Evolutionary conservation across 2,888 invertebrate genomes (phyloP), one percentile per base, ranked within the genome.

Genomic region (Willowsia nigromaculata): DNA sequence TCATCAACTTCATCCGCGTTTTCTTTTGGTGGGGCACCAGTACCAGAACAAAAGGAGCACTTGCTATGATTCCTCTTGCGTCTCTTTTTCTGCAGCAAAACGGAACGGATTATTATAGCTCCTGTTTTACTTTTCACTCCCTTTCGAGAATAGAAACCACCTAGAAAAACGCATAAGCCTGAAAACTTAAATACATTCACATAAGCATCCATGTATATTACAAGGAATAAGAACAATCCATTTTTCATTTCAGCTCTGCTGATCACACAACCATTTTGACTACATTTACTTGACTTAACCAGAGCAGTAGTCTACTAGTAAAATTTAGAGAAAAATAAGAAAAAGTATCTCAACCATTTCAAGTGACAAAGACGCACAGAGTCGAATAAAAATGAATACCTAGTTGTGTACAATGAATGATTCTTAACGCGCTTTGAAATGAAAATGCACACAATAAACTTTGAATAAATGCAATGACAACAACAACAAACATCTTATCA

Each of bases 221-320:
- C 43, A 18, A 59, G 59, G 27, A 30, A 25, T 4, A 83, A 53
- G 18, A 80, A 86, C 65, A 85, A 85, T 85, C 33, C 85, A 85
- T 85, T 87, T 71, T 68, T 87, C 86, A 87, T 87, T 87, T 87
- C 86, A 87, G 86, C 80, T 87, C 86, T 80, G 30, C 80, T 81
- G 86, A 80, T 87, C 86, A 87, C 86, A 50, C 78, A 78, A 74
- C 68, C 53, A 78, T 78, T 59, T 27, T 50, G 53, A 78, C 33
- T 47, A 40, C 76, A 47, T 18, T 11, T 65, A 43, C 59, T 25
- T 80, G 86, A 87, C 81, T 68, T 53, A 87, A 87, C 81, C 80
- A 87, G 86, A 87, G 80, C 86, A 87, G 86, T 87, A 33, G 47
- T 22, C 50, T 65, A 56, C 6, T 47, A 50, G 43, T 50, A 85